phyloP scores from a whole-genome alignment of 1,140 invertebrate genomes.

The Zaprionus capensis region DNA sequence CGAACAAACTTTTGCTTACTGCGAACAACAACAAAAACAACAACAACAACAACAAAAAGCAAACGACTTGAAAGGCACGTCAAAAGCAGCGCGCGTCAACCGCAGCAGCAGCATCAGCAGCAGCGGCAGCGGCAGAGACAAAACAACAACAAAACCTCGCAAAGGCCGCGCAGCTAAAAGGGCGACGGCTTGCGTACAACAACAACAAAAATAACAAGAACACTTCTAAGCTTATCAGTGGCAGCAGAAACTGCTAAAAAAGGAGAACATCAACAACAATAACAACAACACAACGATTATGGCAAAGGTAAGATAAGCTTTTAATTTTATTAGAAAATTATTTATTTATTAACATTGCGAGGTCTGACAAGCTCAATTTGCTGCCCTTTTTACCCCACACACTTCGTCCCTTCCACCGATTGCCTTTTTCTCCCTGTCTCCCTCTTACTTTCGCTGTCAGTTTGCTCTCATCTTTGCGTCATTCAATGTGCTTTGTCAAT shows the following conservation, averaged over 20 bases:
- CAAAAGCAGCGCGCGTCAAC: constrained; percentile 31
- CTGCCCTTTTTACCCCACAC: constrained; percentile 1
- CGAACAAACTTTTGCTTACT: constrained; percentile 28
- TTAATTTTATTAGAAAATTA: constrained; percentile 78
- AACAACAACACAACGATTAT: constrained; percentile 46
- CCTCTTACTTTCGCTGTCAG: neutral
- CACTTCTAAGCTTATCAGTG: constrained; percentile 38
- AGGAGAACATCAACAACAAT: constrained; percentile 1
- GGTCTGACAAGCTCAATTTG: constrained; percentile 13
- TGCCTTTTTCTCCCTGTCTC: neutral
- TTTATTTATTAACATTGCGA: constrained; percentile 69
- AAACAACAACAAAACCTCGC: constrained; percentile 34
- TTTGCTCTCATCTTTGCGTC: constrained; percentile 16
- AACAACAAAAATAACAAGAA: constrained; percentile 4
- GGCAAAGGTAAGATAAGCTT: constrained; percentile 70
- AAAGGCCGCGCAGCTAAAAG: constrained; percentile 1
- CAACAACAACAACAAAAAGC: constrained; percentile 24
- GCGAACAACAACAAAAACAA: constrained; percentile 18
- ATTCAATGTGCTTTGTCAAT: constrained; percentile 65
- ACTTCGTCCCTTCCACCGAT: neutral
- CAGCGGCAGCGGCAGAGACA: constrained; percentile 7
- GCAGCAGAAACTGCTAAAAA: constrained; percentile 3
- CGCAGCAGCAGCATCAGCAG: constrained; percentile 9
- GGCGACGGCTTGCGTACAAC: constrained; percentile 55
- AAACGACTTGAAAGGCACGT: constrained; percentile 28